Evolutionary conservation across 2,888 invertebrate genomes (phyloP).

Genomic region (Spodoptera exigua): DNA sequence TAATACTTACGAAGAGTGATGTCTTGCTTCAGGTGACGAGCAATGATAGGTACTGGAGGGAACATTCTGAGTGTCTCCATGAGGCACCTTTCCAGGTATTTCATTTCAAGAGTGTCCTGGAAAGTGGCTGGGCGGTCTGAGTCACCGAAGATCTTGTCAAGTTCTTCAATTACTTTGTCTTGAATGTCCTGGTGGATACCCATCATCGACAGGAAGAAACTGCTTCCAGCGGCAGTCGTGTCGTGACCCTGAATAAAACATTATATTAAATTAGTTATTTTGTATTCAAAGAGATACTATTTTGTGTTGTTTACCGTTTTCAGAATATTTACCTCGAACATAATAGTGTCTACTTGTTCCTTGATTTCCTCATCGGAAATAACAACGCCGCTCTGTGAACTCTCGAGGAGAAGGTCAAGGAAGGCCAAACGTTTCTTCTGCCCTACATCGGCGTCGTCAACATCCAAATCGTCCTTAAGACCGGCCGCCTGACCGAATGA

Average conservation of each 20-base stretch:
- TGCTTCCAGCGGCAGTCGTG: constrained; percentile 94
- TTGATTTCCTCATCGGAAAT: constrained; percentile 94
- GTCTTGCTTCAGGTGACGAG: constrained; percentile 92
- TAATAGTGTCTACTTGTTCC: constrained; percentile 95
- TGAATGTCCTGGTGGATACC: constrained; percentile 93
- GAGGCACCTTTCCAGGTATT: constrained; percentile 94
- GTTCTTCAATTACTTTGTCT: constrained; percentile 92
- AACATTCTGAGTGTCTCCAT: constrained; percentile 94
- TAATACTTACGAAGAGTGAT: constrained; percentile 90
- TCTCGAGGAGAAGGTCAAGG: constrained; percentile 95
- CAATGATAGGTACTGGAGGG: constrained; percentile 94
- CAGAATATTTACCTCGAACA: constrained; percentile 92
- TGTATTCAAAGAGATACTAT: constrained; percentile 25
- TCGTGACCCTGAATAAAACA: constrained; percentile 91
- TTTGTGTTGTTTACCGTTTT: constrained; percentile 4
- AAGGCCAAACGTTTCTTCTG: constrained; percentile 96
- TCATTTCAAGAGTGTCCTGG: constrained; percentile 95
- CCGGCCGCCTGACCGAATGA: constrained; percentile 93
- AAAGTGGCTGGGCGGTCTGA: constrained; percentile 93
- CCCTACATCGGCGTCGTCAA: constrained; percentile 93
- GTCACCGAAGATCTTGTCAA: constrained; percentile 93
- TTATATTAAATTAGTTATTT: constrained; percentile 27
- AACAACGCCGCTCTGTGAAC: constrained; percentile 92
- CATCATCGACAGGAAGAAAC: constrained; percentile 94
- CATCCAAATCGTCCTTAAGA: constrained; percentile 94